These are phyloP conservation scores for Urophycis tenuis DNA, from an alignment of 2,797 vertebrate species.

Conservation along the genomic window DNA sequence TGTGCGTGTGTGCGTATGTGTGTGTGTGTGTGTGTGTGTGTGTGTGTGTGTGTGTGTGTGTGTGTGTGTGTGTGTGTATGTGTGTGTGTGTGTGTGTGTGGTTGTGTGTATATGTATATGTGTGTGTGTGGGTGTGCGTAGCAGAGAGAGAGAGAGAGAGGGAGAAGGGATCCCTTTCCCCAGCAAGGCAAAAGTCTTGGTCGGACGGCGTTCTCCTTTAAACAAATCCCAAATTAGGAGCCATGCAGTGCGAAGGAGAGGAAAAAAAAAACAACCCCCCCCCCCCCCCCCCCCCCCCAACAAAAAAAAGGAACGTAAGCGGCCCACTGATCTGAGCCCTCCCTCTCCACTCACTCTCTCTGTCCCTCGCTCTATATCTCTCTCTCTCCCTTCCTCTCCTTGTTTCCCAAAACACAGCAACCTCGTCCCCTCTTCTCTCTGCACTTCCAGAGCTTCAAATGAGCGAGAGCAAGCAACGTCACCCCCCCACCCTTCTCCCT, in stretches of 20 bases:
- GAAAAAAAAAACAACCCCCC: constrained; percentile 7
- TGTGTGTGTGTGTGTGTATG: constrained; percentile 6
- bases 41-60: constrained; percentile 36
- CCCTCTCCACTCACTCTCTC: constrained; percentile 10
- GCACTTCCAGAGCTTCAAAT: constrained; percentile 67
- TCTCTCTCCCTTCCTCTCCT: constrained; percentile 45
- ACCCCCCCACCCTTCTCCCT: constrained; percentile 55
- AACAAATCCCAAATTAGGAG: constrained; percentile 82
- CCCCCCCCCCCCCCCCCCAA: constrained; percentile 6
- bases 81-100: neutral
- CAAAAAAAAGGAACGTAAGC: constrained; percentile 28
- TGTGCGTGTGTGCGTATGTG: no score
- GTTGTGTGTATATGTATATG: constrained; percentile 35
- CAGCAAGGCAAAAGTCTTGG: constrained; percentile 66
- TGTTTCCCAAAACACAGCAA: constrained; percentile 59
- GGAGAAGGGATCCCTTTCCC: constrained; percentile 65
- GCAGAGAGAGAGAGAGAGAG: constrained; percentile 23
- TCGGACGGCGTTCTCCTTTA: constrained; percentile 61
- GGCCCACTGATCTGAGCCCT: constrained; percentile 59
- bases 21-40: neutral
- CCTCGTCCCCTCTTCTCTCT: constrained; percentile 66
- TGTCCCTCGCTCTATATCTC: constrained; percentile 20
- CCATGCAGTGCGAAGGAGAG: constrained; percentile 39
- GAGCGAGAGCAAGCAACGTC: constrained; percentile 63
- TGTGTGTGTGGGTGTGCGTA: constrained; percentile 13